Evolutionary conservation across 1,140 invertebrate genomes (phyloP).

Genomic region (Charaxes varanes): DNA sequence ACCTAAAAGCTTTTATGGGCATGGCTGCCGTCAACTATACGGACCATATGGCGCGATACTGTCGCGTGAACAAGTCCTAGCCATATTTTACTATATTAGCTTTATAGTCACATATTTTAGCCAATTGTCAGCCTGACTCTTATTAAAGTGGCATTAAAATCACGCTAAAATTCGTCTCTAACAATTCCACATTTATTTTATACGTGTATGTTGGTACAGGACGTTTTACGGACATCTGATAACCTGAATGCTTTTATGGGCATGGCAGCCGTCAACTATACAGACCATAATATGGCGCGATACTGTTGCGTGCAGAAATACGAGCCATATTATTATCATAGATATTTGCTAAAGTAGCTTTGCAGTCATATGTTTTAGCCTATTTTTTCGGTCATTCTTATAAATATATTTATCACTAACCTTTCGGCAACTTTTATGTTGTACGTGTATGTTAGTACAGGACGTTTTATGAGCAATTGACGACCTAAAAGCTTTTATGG

Average conservation of each 20-base stretch:
- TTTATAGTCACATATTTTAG: background rate
- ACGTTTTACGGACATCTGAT: constrained; percentile 32
- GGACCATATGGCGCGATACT: constrained; percentile 58
- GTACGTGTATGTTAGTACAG: too few relatives aligned
- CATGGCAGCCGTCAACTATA: constrained; percentile 46
- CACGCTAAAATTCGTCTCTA: too few relatives aligned
- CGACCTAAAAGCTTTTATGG: constrained; percentile 61
- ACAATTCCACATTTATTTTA: too few relatives aligned
- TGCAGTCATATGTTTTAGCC: background rate
- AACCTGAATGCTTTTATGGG: constrained; percentile 60
- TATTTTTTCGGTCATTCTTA: too few relatives aligned
- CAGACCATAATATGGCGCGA: constrained; percentile 55
- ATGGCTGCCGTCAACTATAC: constrained; percentile 45
- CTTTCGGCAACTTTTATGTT: too few relatives aligned
- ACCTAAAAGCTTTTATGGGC: constrained; percentile 60
- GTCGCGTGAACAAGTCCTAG: constrained; percentile 28
- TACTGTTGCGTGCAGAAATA: constrained; percentile 40
- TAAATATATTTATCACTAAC: too few relatives aligned
- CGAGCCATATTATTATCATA: constrained; percentile 2
- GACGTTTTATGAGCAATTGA: constrained; percentile 31
- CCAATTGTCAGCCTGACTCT: too few relatives aligned
- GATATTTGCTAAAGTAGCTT: constrained; percentile 2
- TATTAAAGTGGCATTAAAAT: too few relatives aligned
- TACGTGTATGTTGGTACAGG: too few relatives aligned
- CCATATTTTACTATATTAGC: constrained; percentile 2